These are phyloP conservation scores for Thamnophis sirtalis DNA, from an alignment of 2,113 vertebrate species.

Conservation along the genomic window DNA sequence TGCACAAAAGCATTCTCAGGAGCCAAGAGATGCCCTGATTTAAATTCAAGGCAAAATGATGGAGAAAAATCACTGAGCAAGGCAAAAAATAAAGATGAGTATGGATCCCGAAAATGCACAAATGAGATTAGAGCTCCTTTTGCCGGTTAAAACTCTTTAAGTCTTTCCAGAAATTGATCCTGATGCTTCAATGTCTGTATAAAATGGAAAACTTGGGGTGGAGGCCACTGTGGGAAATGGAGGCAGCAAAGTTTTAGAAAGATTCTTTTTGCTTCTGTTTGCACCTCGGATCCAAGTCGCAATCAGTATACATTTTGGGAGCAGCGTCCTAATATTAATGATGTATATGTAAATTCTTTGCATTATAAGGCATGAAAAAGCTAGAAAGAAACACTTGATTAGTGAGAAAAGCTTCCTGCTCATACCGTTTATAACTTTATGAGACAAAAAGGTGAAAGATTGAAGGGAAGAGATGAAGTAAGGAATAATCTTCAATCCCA, in stretches of 20 bases:
- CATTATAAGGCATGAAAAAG: constrained; percentile 43
- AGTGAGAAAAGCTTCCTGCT: constrained; percentile 59
- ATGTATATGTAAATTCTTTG: constrained; percentile 47
- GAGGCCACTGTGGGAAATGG: not conserved
- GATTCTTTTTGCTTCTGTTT: not conserved
- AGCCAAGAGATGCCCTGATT: constrained; percentile 19
- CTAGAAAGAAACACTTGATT: constrained; percentile 50
- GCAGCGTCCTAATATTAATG: not conserved
- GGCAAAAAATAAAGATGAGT: not conserved
- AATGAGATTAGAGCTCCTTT: not conserved
- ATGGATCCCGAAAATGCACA: not conserved
- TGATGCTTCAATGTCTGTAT: not conserved
- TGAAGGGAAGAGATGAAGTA: constrained; percentile 62
- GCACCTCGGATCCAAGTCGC: not conserved
- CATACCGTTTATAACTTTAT: constrained; percentile 42
- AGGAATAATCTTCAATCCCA: constrained; percentile 68
- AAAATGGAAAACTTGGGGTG: not conserved
- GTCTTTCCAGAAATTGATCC: not conserved
- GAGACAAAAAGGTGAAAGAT: constrained; percentile 40
- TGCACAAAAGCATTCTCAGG: constrained; percentile 34
- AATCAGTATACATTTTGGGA: not conserved
- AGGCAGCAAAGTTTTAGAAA: not conserved
- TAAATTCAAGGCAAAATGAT: not conserved
- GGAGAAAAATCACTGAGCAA: not conserved
- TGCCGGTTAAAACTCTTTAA: not conserved